These are phyloP conservation scores for Haliclystus octoradiatus DNA, from an alignment of 30 jellyfish, hydroid and myxozoan genomes.

Conservation along the genomic window DNA sequence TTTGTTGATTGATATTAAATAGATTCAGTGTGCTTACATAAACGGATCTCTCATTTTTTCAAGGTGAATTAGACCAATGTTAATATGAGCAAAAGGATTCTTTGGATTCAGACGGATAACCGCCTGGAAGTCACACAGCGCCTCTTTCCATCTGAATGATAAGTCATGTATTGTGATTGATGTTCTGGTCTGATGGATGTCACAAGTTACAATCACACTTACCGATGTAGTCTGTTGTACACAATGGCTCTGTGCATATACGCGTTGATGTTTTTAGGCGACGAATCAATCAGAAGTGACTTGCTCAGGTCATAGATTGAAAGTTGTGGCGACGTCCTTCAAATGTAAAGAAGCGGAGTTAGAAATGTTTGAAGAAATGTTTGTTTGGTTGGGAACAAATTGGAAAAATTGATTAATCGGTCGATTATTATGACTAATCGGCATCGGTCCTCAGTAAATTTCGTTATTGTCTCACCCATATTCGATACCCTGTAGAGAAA, in stretches of 20 bases:
- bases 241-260: slow-evolving; percentile 70
- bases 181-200: no score
- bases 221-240: slow-evolving; percentile 52
- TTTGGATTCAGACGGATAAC: slow-evolving; percentile 51
- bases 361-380: no score
- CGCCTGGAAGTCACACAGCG: slow-evolving; percentile 59
- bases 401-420: no score
- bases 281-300: slow-evolving; percentile 44
- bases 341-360: no score
- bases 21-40: no score
- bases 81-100: slow-evolving; percentile 78
- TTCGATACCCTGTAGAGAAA: no score
- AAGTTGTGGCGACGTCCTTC: slow-evolving; percentile 35
- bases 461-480: no score
- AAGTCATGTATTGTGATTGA: not conserved
- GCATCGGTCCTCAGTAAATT: no score
- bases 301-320: slow-evolving; percentile 78
- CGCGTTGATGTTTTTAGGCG: slow-evolving; percentile 36
- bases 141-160: slow-evolving; percentile 67
- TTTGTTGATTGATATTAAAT: no score
- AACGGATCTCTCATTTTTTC: slow-evolving; percentile 36
- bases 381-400: no score
- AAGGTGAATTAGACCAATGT: slow-evolving; percentile 68
- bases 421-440: no score
- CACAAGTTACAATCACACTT: not conserved